Base-by-base conservation (phyloP, 2,797 vertebrate species). In the Fratercula arctica region DNA sequence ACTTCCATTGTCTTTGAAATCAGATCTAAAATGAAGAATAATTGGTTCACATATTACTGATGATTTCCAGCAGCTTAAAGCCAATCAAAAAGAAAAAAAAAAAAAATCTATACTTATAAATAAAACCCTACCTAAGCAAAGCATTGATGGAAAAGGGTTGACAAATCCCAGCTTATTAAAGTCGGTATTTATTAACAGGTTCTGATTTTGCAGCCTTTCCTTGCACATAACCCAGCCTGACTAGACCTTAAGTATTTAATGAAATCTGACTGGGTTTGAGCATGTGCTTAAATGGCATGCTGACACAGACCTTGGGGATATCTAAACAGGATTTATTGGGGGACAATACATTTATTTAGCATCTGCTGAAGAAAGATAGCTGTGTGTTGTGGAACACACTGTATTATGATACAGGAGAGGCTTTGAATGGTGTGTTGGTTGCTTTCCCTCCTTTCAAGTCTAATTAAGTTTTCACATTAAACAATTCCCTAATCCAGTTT, bases 251-350 rank as follows among this genome's bases (percentile, higher is more conserved):
- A 82, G 16, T 21, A 76, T 11, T 64, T 93, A n/a, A 76, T 28
- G n/a, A 88, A 92, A 89, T 46, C 41, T 37, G 56, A 41, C 35
- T 56, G 51, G 39, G 75, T 88, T 83, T 83, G 63, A 93, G 45
- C 77, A 80, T 50, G 35, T 93, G 56, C 35, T 87, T 74, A 53
- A 87, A 51, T 25, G 48, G 51, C 11, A 4, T 29, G 69, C 64
- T 90, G 68, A 92, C 35, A 56, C 1, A 2, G 77, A 70, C 80
- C 83, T 74, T 85, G 54, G 85, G 85, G 83, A 91, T 37, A 31
- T n/a, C 87, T 94, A 95, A 93, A 93, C 16, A 79, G 83, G 64
- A 87, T 94, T 95, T 93, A 81, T 78, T 86, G 79, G 15, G 53
- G 61, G 84, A 82, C 35, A 79, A 60, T 19, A 29, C 8, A 54